These are phyloP conservation scores for Acrocera orbiculus DNA, from an alignment of 2,888 invertebrate species.

Conservation along the genomic window DNA sequence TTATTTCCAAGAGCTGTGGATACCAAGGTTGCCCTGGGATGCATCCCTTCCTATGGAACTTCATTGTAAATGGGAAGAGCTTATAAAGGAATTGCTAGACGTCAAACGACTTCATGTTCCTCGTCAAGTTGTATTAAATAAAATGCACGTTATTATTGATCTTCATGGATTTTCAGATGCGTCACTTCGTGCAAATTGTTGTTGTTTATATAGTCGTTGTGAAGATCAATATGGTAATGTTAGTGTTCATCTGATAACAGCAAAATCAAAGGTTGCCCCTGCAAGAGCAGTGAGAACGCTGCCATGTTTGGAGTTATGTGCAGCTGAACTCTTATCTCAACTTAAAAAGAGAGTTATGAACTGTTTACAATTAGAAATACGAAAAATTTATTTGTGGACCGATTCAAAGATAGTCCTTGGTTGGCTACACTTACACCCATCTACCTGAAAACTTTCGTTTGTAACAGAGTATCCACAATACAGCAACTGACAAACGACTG, in stretches of 20 bases:
- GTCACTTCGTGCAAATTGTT: constrained; percentile 5
- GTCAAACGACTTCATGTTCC: not conserved
- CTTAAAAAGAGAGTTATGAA: constrained; percentile 1
- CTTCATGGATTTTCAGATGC: constrained; percentile 9
- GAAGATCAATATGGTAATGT: not conserved
- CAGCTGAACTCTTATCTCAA: constrained; percentile 3
- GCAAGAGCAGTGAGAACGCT: not conserved
- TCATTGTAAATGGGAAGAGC: not conserved
- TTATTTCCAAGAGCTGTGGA: constrained; percentile 2
- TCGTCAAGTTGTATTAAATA: not conserved
- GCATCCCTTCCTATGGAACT: constrained; percentile 1
- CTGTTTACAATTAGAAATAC: not conserved
- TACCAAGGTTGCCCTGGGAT: constrained; percentile 2
- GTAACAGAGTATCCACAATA: constrained; percentile 11
- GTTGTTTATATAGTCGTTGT: constrained; percentile 1
- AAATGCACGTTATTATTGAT: not conserved
- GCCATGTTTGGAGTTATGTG: constrained; percentile 6
- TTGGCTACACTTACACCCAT: constrained; percentile 2
- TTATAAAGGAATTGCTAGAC: not conserved
- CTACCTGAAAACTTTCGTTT: constrained; percentile 4
- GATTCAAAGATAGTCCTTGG: constrained; percentile 5
- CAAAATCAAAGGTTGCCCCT: constrained; percentile 5
- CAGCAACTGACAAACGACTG: constrained; percentile 5
- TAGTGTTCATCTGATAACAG: not conserved
- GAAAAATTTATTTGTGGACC: constrained; percentile 1